These are phyloP conservation scores for Calameuta idolon DNA, from an alignment of 2,888 invertebrate genomes.

Conservation along the genomic window DNA sequence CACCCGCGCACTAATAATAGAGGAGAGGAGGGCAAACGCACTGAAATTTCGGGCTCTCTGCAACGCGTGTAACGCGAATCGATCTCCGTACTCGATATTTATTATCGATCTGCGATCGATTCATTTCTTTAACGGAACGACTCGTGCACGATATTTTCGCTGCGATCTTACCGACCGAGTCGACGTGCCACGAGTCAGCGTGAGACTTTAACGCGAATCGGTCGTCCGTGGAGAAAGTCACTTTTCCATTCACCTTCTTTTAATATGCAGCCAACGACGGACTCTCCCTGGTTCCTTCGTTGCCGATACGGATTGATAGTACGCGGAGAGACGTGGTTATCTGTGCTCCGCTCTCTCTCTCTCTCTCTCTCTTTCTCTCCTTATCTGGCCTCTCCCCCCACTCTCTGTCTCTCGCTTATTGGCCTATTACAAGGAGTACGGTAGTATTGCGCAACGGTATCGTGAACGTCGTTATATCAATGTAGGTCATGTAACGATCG, in stretches of 20 bases:
- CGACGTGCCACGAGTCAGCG: background rate
- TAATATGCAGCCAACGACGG: conserved; percentile 11
- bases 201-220: background rate
- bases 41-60: background rate
- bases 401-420: conserved; percentile 5
- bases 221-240: conserved; percentile 18
- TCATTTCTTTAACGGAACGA: too few species aligned
- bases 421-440: background rate
- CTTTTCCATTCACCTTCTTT: conserved; percentile 19
- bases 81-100: background rate
- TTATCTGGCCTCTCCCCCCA: background rate
- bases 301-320: background rate
- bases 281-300: conserved; percentile 11
- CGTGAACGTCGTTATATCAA: background rate
- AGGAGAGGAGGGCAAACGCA: conserved; percentile 11
- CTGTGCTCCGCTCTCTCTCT: conserved; percentile 17
- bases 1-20: conserved; percentile 50
- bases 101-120: background rate
- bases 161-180: background rate
- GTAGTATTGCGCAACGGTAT: background rate
- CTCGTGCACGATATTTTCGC: too few species aligned
- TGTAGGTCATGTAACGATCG: background rate
- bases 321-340: conserved; percentile 4
- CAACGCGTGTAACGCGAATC: background rate
- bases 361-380: conserved; percentile 10